Evolutionary conservation across 2,113 vertebrate species (phyloP).

Genomic region (Corydoras maculifer): DNA sequence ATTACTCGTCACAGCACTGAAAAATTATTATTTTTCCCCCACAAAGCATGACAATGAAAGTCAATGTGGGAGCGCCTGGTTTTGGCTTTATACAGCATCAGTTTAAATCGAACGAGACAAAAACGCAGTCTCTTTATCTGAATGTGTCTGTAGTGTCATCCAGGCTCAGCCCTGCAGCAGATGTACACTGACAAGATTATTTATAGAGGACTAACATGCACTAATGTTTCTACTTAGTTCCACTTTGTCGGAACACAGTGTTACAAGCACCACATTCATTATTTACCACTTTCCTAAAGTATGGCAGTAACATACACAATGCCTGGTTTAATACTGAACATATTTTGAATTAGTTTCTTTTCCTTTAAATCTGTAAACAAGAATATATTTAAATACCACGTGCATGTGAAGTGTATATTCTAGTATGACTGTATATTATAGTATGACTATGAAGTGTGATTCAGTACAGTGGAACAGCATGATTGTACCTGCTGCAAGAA

Average conservation of each 20-base stretch:
- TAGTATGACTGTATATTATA: no score
- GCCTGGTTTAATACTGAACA: not conserved
- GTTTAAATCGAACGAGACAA: slow-evolving; percentile 8
- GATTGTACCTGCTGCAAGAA: no score
- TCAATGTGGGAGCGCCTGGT: not conserved
- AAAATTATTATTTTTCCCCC: no score
- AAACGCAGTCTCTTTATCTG: not conserved
- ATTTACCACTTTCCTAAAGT: not conserved
- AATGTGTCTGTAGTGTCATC: not conserved
- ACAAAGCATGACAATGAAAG: not conserved
- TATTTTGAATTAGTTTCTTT: not conserved
- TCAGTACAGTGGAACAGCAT: no score
- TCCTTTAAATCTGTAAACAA: no score
- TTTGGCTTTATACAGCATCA: not conserved
- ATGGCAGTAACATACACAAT: no score
- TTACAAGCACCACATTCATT: not conserved
- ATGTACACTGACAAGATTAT: not conserved
- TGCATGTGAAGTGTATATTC: no score
- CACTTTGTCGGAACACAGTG: not conserved
- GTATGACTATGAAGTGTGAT: no score
- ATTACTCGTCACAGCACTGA: no score
- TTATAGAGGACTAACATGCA: slow-evolving; percentile 16
- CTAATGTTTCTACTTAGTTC: slow-evolving; percentile 1
- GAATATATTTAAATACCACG: no score
- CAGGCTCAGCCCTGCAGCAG: not conserved